Evolutionary conservation across 1,140 invertebrate genomes (phyloP), one percentile per base, ranked within the genome.

Genomic region (Sycophaga agraensis): DNA sequence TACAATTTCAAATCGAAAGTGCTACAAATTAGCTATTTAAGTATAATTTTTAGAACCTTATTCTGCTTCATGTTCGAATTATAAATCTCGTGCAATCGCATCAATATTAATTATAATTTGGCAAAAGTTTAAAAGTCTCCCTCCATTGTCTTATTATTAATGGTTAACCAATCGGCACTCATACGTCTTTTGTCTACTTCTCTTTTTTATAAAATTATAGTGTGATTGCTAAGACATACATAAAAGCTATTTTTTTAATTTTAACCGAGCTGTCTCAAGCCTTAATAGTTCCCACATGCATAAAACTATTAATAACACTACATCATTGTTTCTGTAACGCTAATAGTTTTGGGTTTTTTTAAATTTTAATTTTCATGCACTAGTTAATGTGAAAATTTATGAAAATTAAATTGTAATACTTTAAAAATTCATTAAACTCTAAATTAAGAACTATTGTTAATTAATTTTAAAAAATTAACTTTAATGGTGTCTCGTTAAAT

Each of bases 81-180:
- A 14, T 37, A 22, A 14, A 42, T 22, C 40, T n/a, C n/a, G n/a
- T n/a, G n/a, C n/a, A n/a, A n/a, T 8, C 2, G 34, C 45, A 34
- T 31, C 16, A n/a, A 14, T 34, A 59, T 50, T 21, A 50, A 59
- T 50, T 16, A 11, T 42, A 59, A 21, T 3, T 22, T 12, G 19
- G 22, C 16, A 46, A 61, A 45, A 24, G 9, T 42, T 59, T 55
- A 17, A 39, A 50, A 21, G 17, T 31, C 11, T 11, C 28, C 22
- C 11, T 48, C 11, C 34, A 61, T 55, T 54, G 48, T 61, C 42
- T 61, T 46, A 61, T 63, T 58, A 31, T 63, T 11, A 63, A 58
- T 63, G 61, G 40, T 63, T 58, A 63, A 63, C 61, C 54, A 63
- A 63, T 63, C 54, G 54, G 21, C 61, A 58, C 61, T 63, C 54